Evolutionary conservation across 2,797 vertebrate genomes (phyloP), one percentile per base, ranked within the genome.

Genomic region (Crenichthys baileyi): DNA sequence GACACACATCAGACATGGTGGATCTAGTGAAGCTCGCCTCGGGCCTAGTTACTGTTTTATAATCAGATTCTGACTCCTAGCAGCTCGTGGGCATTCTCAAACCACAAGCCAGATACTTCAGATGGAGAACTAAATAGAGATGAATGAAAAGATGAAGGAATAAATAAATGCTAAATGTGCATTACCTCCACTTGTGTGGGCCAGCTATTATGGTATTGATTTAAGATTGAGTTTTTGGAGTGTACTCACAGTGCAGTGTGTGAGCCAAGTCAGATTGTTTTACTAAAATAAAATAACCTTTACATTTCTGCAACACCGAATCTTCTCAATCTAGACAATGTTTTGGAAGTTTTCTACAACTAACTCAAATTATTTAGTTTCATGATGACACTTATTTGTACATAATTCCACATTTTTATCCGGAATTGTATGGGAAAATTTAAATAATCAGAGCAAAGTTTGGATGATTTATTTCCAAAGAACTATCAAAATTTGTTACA

Each of bases 131-230:
- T 92, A 91, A 91, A 87, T 81, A 81, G 78, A 83, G 90, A 92
- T 92, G 89, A 93, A 93, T 92, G 91, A 84, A 80, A 72, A 91
- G 84, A 94, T 93, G 85, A 90, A 87, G 89, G 90, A 91, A 94
- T 93, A 89, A 91, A 94, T 93, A 92, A 91, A 94, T 93, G 90
- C 92, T 93, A 90, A 93, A 92, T 87, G 86, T 26, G 83, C 55
- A 92, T 93, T 91, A 91, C 81, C 65, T 75, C 79, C 63, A 73
- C 90, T 89, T 91, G 88, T 91, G 90, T 93, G 87, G 92, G 90
- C 83, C 86, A 63, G 83, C 70, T 80, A 73, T 82, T 82, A 86
- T 53, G 51, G 61, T 93, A 94, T 93, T 89, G 93, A 94, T 94
- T 86, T 51, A 29, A 80, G 76, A 36, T 63, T 72, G 6, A 56